Percentiles rank a stretch among this genome's conserved stretches.
phyloP scores from a whole-genome alignment of 2,113 vertebrate genomes.

The Sceloporus undulatus region DNA sequence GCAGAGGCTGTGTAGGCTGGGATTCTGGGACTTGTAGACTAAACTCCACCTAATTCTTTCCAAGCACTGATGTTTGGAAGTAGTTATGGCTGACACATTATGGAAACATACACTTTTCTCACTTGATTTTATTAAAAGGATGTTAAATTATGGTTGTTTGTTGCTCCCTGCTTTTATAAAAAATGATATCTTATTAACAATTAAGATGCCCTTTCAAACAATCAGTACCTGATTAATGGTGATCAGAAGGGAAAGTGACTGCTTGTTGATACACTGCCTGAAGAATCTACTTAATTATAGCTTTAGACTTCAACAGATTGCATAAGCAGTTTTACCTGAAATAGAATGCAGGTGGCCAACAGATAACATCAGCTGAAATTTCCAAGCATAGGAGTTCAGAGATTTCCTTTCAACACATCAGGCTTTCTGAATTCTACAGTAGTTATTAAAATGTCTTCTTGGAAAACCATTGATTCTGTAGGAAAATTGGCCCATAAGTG shows the following conservation, averaged over 20 bases:
- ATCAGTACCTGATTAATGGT: constrained; percentile 7
- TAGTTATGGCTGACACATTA: neutral
- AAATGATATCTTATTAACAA: constrained; percentile 7
- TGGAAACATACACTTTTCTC: neutral
- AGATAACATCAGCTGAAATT: constrained; percentile 27
- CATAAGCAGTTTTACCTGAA: constrained; percentile 23
- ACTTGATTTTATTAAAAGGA: constrained; percentile 4
- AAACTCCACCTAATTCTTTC: neutral
- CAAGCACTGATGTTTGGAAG: neutral
- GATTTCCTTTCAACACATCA: constrained; percentile 42
- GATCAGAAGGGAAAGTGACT: constrained; percentile 9
- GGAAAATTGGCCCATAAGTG: neutral
- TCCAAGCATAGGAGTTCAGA: constrained; percentile 26
- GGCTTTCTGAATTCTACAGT: constrained; percentile 35
- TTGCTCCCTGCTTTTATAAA: neutral
- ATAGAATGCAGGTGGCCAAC: constrained; percentile 32
- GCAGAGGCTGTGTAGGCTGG: too few species aligned
- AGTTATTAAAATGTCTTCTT: constrained; percentile 44
- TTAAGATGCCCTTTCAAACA: constrained; percentile 11
- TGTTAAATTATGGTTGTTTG: neutral
- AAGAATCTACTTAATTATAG: constrained; percentile 27
- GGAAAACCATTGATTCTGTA: constrained; percentile 34
- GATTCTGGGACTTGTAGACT: too few species aligned
- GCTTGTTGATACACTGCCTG: neutral
- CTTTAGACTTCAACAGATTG: constrained; percentile 25